Evolutionary conservation across 2,113 vertebrate species (phyloP), one percentile per base, ranked within the genome.

Genomic region (Callipepla squamata): DNA sequence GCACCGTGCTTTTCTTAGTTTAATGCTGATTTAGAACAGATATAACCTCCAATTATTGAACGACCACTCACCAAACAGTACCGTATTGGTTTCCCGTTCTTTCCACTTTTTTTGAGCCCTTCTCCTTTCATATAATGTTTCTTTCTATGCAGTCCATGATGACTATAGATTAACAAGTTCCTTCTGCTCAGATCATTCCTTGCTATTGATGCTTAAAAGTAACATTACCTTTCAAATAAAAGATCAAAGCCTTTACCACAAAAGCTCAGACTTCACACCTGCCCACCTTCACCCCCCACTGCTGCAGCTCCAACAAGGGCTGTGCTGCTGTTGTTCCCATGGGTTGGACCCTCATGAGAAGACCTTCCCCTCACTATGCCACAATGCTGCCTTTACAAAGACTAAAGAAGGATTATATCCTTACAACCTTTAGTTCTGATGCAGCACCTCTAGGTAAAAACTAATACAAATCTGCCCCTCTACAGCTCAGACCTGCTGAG

Each of bases 21-120:
- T 68, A 93, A 75, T 65, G 58, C 66, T 69, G 69, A 89, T 51
- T 78, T 94, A 83, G 82, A 80, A 51, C 73, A 93, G 80, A 75
- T 79, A 80, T 53, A 94, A 68, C 25, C 61, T 81, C n/a, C 65
- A 50, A 57, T 70, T 75, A 70, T 0, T 48, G 45, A 63, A 38
- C 30, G 83, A 22, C 25, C 8, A 1, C 58, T 92, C 65, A 93
- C 80, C 34, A 65, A 84, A 13, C 25, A 73, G 82, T 88, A 10
- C 70, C 40, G 30, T 19, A 36, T 15, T 68, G 47, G 28, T 84
- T 93, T 88, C 68, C 80, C 36, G 8, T 14, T 0, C 34, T 59
- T 80, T 61, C 36, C 11, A 10, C 45, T 2, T 23, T 61, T 18
- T 61, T 18, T 58, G 36, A 38, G 3, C 11, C 7, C 16, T 12